Evolutionary conservation across 2,888 invertebrate genomes (phyloP), one percentile per base, ranked within the genome.

Genomic region (Noctuana brunneofusca): DNA sequence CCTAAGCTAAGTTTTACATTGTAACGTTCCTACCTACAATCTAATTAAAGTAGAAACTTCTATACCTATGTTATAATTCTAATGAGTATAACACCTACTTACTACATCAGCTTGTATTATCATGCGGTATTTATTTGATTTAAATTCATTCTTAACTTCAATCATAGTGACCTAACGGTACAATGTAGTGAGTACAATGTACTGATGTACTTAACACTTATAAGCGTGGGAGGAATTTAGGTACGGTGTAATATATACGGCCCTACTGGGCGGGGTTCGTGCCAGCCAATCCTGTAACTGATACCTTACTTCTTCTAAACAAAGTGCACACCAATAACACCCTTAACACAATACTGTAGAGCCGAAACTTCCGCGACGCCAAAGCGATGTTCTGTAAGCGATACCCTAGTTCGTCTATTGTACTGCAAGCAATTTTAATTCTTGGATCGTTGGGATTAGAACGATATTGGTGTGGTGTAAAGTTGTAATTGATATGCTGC

Each of bases 261-360:
- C 82, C 84, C 86, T 82, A 79, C 76, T 81, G 87, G 90, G 89
- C 89, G 89, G 86, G 80, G 86, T 83, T 80, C 77, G 73, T 75
- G 72, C 68, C 81, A 82, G 86, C 91, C 91, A 91, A 91, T 91
- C 91, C 83, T 88, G 90, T 90, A 91, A 90, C 81, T 83, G 89
- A 91, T 87, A 91, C 89, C 84, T 77, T 81, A 81, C 83, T 87
- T 88, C 88, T 88, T 87, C 81, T 81, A 70, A 68, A 76, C 67
- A 59, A 62, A 63, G 14, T 38, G 27, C 74, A 76, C 66, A 24
- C 48, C 1, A 81, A 73, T 74, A 55, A 6, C 64, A 49, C 72
- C 74, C 66, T 64, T 80, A 78, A 0, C 0, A 0, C 1, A 0
- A 1, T 0, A 0, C 0, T 0, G 18, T 72, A 83, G 63, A 69